Percentiles rank a stretch among this genome's conserved stretches.
These are phyloP conservation scores for Chlorodrepanis virens DNA, from an alignment of 2,113 vertebrate genomes.

Conservation along the genomic window DNA sequence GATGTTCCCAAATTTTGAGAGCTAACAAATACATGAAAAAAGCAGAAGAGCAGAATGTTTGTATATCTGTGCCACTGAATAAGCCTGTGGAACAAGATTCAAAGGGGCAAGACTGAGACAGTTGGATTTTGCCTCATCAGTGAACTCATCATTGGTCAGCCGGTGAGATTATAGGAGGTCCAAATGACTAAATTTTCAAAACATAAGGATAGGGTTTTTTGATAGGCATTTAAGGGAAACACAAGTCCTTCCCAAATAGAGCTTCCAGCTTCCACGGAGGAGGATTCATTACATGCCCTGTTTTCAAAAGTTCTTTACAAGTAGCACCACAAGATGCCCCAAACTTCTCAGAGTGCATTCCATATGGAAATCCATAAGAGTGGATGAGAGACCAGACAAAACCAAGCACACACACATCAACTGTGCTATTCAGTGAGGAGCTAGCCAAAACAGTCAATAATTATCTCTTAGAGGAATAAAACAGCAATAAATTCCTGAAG, in stretches of 20 bases:
- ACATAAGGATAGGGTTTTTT: background rate
- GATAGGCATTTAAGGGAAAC: background rate
- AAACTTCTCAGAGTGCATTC: background rate
- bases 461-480: background rate
- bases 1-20: background rate
- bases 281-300: background rate
- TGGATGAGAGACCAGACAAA: background rate
- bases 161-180: background rate
- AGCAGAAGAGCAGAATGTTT: background rate
- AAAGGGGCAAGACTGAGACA: background rate
- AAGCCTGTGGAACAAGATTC: background rate
- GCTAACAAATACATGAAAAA: background rate
- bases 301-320: background rate
- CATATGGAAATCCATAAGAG: background rate
- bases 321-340: background rate
- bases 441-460: background rate
- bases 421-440: background rate
- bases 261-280: background rate
- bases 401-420: background rate
- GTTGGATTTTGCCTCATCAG: fast-evolving
- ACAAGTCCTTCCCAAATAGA: background rate
- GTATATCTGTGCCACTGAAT: background rate
- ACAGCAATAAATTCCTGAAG: background rate
- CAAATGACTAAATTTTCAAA: background rate
- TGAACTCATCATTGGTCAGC: background rate